Evolutionary conservation across 2,113 vertebrate genomes (phyloP), one percentile per base, ranked within the genome.

Genomic region (Propithecus coquereli): DNA sequence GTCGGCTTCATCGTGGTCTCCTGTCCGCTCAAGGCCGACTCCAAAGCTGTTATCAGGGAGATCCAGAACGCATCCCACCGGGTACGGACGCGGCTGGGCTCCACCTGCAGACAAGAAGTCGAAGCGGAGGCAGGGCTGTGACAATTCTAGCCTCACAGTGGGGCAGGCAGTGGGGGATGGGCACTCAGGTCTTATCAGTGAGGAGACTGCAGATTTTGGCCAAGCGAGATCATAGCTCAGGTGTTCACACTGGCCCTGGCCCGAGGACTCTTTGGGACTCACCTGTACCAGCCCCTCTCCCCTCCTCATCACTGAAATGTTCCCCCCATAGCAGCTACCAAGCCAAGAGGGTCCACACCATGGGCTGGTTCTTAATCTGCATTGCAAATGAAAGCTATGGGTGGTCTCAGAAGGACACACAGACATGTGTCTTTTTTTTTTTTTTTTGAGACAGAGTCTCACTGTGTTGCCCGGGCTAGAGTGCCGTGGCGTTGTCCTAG

Each of bases 1-100:
- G 99, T 98, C 0, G 99, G 99, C 3, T 99, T 99, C 98, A 99
- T 99, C 70, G 99, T 99, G 40, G 99, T 99, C 34, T 99, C 99
- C 66, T 99, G 99, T 57, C 99, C 99, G 0, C 99, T 99, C 47
- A 99, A 99, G 98, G 98, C 94, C 0, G 99, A 99, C 97, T 99
- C 99, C 94, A 99, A 99, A 96, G 96, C 99, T 0, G 99, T 99
- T 70, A 99, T 99, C 98, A 98, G 98, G 45, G 99, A 99, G 97
- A 99, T 99, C 97, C 99, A 99, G 97, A 99, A 99, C 0, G 99
- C 99, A 0, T 99, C 99, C 0, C 99, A 99, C 97, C 99, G 99
- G 83, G 99, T 99, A 98, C 1, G 30, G 17, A 47, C 2, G 2
- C 16, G 40, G 34, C 7, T 65, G 1, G 3, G 63, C 34, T 90